Evolutionary conservation across 2,113 vertebrate genomes (phyloP), one percentile per base, ranked within the genome.

Genomic region (Halichoerus grypus): DNA sequence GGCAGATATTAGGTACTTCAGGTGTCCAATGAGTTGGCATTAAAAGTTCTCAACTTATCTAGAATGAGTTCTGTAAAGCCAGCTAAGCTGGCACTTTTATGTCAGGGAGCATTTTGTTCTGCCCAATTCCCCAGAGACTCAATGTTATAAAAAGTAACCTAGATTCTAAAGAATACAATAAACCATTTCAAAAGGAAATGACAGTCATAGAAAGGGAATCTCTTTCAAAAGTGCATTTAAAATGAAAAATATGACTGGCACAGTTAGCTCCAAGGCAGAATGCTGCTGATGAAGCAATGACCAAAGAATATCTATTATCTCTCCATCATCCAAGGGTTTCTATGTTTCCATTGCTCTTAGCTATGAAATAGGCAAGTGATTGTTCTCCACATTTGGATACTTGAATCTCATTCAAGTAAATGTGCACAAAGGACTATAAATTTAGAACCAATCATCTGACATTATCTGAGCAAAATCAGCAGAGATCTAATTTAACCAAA

Each of bases 111-210:
- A 39, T 80, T 97, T 92, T 95, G 88, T 94, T 96, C 94, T 97
- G 96, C 80, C 85, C 79, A 92, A 24, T 77, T 97, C 95, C 87
- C 85, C 53, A 95, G 95, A 96, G 83, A 97, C 21, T 95, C 71
- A 51, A 15, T 67, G 96, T 92, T 98, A 98, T 95, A 98, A 97
- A 98, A 98, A 97, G 90, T 92, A 96, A 97, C 97, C 97, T 96
- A 98, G 87, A 97, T 97, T 97, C 94, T 96, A 57, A 82, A 92
- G 92, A 91, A 93, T 91, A 97, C 82, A 97, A 97, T 95, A 95
- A 97, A 96, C 84, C 95, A 96, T 97, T 96, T 96, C 31, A 0
- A 98, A 98, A 96, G 94, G 94, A 97, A 96, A 94, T 97, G 97
- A 95, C 97, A 98, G 88, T 91, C 92, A 95, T 13, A 94, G 89